Evolutionary conservation across 2,113 vertebrate genomes (phyloP), one percentile per base, ranked within the genome.

Genomic region (Lepisosteus osseus): DNA sequence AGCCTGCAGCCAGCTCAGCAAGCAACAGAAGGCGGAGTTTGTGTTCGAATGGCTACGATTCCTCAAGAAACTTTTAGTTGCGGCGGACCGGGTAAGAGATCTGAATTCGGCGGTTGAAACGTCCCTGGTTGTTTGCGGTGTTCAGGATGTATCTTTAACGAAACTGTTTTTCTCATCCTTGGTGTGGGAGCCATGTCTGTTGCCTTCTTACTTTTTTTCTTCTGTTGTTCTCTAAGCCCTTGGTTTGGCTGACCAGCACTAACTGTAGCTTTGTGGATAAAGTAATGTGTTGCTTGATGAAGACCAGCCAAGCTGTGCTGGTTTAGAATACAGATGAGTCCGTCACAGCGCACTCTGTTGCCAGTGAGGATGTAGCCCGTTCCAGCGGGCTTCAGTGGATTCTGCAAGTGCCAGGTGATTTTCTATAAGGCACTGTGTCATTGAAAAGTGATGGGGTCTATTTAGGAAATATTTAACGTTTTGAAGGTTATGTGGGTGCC

Each of bases 11-110:
- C 93, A 89, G 73, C 87, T 96, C 68, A 83, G 82, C 56, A 94
- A 94, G 74, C 92, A 91, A 76, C 92, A 94, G 83, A 93, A 89
- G 77, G 89, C 91, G 0, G 89, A 94, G 72, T 96, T 97, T 74
- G 73, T 94, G 83, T 95, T 95, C 43, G 89, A 95, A 45, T 98
- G 96, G 96, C 80, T 96, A 72, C 92, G 80, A 65, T 94, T 91
- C 80, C 92, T 98, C 83, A 94, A 95, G 84, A 95, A 92, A 64
- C 89, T 95, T 47, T 86, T 97, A 47, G 86, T 92, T 3, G 81
- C 86, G 74, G 85, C 92, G 1, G 92, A 87, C 77, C 88, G 83
- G 89, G 96, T 97, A 74, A 82, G 91, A 85, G 44, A 1, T 6
- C 57, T 11, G 14, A 6, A n/a, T n/a, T n/a, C 13, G 5, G 57